Evolutionary conservation across 2,113 vertebrate genomes (phyloP), one percentile per base, ranked within the genome.

Genomic region (Andinoacara biseriatus): DNA sequence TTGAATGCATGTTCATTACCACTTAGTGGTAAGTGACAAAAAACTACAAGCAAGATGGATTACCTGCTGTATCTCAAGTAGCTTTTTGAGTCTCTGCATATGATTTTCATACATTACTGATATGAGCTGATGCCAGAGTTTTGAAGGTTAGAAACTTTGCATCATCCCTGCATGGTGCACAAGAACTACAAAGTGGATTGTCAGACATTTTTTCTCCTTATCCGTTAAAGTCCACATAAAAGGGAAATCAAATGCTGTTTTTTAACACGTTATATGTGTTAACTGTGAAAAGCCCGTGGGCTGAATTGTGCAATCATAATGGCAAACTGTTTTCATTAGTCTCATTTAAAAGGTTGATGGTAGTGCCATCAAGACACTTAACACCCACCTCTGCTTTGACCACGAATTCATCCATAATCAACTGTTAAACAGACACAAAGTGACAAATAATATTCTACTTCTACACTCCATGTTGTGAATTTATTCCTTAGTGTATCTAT

Each of bases 71-170:
- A 52, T 18, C 22, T 33, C 40, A 2, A 52, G n/a, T 22, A 58
- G 10, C 29, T 77, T 38, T 76, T 46, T 5, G 20, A 69, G 43
- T 38, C 18, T 56, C 43, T 57, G 33, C 78, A 8, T 69, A 38
- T 24, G 33, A 57, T 86, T 77, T 86, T 81, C 61, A 85, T 56
- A 60, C 56, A 75, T 76, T 17, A 72, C 61, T 33, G 63, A 63
- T 35, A 74, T 57, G 58, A 79, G 29, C 63, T 63, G 49, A 82
- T 58, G 52, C 56, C 56, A 22, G 14, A 22, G 24, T 67, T 58
- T 26, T 59, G 26, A 69, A 77, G 74, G 14, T 38, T 7, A 58
- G 7, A 59, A 59, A 31, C 20, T 46, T 52, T 72, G 67, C 46
- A 31, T 54, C 26, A 72, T 18, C 29, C 17, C 20, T 29, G 22